Percentiles rank a stretch among this genome's conserved stretches.
phyloP scores from a whole-genome alignment of 1,140 invertebrate genomes.

The Prorops nasuta region DNA sequence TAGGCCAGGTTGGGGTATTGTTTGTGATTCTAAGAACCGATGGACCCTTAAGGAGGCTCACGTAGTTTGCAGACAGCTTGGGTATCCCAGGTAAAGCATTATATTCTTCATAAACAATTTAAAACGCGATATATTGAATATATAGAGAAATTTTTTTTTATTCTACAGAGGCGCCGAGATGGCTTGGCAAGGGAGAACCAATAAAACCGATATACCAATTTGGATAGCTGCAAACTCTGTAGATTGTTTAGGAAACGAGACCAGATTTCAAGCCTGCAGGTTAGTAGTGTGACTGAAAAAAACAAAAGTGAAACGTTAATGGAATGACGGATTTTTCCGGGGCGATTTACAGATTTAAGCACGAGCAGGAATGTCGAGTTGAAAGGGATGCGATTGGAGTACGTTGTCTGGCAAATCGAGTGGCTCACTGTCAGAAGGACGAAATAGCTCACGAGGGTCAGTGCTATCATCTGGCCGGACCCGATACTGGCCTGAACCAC shows the following conservation, averaged over 20 bases:
- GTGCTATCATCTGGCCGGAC: constrained; percentile 53
- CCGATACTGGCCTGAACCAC: constrained; percentile 49
- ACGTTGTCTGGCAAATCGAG: constrained; percentile 50
- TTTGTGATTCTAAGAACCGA: constrained; percentile 54
- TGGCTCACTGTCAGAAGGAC: constrained; percentile 53
- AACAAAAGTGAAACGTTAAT: no score
- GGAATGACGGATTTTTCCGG: no score
- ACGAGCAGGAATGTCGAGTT: constrained; percentile 38
- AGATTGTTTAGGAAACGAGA: constrained; percentile 57
- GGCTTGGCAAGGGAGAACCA: constrained; percentile 56
- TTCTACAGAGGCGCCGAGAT: constrained; percentile 55
- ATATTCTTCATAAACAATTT: not conserved
- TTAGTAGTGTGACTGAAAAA: constrained; percentile 18
- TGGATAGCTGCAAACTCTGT: constrained; percentile 51
- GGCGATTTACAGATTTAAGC: constrained; percentile 33
- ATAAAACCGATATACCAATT: constrained; percentile 29
- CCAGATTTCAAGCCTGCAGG: constrained; percentile 54
- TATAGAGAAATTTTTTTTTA: constrained; percentile 14
- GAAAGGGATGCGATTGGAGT: constrained; percentile 53
- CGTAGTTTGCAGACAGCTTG: constrained; percentile 60
- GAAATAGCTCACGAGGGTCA: constrained; percentile 53
- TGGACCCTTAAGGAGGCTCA: constrained; percentile 60
- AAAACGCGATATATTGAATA: not conserved
- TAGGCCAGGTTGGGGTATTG: constrained; percentile 55
- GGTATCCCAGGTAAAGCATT: constrained; percentile 52